Base-by-base conservation (phyloP, 2,797 vertebrate species). In the Dromococcyx pavoninus region DNA sequence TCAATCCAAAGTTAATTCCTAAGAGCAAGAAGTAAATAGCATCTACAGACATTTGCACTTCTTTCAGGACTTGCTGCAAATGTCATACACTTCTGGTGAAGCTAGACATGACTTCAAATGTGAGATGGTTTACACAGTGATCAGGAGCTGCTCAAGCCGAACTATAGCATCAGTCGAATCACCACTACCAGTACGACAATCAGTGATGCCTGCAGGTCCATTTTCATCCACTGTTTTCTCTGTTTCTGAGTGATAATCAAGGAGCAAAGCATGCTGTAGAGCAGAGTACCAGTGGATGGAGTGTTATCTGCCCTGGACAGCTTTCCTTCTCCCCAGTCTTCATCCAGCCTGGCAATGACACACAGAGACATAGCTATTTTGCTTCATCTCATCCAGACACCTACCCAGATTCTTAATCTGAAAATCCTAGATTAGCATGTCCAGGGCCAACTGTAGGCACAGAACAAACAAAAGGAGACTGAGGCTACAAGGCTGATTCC, bases 151-250 rank as follows among this genome's bases (percentile, higher is more conserved):
- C 67, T 48, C 27, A 9, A 43, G 39, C 17, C 43, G 9, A 28
- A 51, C 14, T 33, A 3, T 22, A 76, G n/a, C 27, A 32, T 8
- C 4, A 1, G 8, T 18, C 43, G 39, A 53, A 64, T 22, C 37
- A 4, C 16, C 1, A 5, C 56, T 56, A 13, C 17, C 14, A 9
- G 7, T 11, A 51, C 2, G 1, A 5, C 8, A 18, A 25, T 6
- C 13, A 1, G 24, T 13, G 7, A 19, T 9, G 0, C 1, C 72
- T 64, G 43, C 17, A 28, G 28, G 4, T 50, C 76, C 71, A 17
- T 5, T 30, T n/a, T 58, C 50, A 65, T 17, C 50, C 37, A 51
- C 27, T 5, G 0, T 7, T 83, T 70, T 32, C 21, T 69, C 32
- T 23, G 57, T 37, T 62, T 39, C 75, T 56, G 32, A 17, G 13